Evolutionary conservation across 2,888 invertebrate genomes (phyloP), one percentile per base, ranked within the genome.

Genomic region (Agrilus mali): DNA sequence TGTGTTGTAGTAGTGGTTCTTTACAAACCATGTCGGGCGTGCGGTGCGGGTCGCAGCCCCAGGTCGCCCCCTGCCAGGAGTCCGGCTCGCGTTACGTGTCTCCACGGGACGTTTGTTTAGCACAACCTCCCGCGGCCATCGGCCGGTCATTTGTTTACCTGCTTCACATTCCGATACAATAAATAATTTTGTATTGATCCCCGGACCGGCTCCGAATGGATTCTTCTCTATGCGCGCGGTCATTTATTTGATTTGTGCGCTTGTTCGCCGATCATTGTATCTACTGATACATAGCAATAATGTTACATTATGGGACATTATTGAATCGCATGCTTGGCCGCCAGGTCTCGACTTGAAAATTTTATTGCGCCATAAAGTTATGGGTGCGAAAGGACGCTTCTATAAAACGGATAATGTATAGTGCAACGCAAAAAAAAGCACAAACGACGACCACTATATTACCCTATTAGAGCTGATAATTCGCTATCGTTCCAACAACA

Each of bases 131-230:
- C 52, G 58, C 53, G 51, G 60, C 51, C 54, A 48, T 55, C 55
- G 48, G 48, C 52, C 54, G 53, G 57, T 61, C 59, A 61, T 62
- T 63, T 62, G 60, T 60, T 63, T 61, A 60, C 60, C 59, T 56
- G 58, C 55, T 55, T 53, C 56, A 58, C 56, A 60, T 60, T 57
- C 58, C 58, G 58, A 61, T 59, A 60, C 57, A 51, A 63, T 63
- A 63, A 63, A 63, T 61, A 60, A 61, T 61, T 55, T 53, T 54
- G 53, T 59, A 61, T 60, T 61, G 62, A 61, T 60, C 54, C 55
- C 49, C 50, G 44, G 50, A 47, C 51, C 52, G 54, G 55, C 53
- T 53, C 50, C 53, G 50, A 53, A 51, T 27, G 27, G 27, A 56
- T 56, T 56, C 53, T 52, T 53, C 51, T 53, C 50, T 53, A 51